Conservation (phyloP, 2,113 vertebrate species). For the Dipodomys stephensi region DNA sequence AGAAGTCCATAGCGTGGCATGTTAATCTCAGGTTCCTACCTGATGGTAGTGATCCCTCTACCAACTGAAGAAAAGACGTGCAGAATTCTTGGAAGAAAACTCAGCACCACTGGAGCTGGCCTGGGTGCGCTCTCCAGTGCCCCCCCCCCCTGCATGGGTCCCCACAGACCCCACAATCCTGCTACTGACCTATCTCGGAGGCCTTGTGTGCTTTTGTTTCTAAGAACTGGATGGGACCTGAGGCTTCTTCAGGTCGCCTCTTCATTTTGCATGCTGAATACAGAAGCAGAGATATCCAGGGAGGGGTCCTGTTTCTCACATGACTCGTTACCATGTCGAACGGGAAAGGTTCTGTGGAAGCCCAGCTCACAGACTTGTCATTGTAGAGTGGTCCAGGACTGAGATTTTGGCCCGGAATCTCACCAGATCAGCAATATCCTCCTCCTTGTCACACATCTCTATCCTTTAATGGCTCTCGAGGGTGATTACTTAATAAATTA, state of each 20-base stretch:
- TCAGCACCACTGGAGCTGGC: background rate
- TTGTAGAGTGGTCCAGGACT: background rate
- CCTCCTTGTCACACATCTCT: no score
- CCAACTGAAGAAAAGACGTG: background rate
- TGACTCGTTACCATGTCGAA: background rate
- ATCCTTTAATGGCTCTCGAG: no score
- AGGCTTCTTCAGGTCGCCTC: background rate
- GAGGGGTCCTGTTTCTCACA: no score
- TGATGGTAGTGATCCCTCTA: no score
- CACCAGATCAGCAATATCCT: no score
- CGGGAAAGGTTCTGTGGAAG: background rate
- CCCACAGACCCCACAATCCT: background rate
- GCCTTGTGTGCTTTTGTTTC: background rate
- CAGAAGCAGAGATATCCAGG: background rate
- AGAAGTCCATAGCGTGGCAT: background rate
- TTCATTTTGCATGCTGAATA: background rate
- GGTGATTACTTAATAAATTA: background rate
- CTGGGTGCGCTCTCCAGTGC: fast-evolving
- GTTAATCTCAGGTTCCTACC: fast-evolving
- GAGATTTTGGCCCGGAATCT: background rate
- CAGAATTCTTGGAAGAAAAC: background rate
- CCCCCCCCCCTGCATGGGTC: fast-evolving
- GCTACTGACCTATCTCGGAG: background rate
- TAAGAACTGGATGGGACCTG: background rate
- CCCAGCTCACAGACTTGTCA: no score